phyloP scores from a whole-genome alignment of 2,888 invertebrate species.

The Parnassius apollo region DNA sequence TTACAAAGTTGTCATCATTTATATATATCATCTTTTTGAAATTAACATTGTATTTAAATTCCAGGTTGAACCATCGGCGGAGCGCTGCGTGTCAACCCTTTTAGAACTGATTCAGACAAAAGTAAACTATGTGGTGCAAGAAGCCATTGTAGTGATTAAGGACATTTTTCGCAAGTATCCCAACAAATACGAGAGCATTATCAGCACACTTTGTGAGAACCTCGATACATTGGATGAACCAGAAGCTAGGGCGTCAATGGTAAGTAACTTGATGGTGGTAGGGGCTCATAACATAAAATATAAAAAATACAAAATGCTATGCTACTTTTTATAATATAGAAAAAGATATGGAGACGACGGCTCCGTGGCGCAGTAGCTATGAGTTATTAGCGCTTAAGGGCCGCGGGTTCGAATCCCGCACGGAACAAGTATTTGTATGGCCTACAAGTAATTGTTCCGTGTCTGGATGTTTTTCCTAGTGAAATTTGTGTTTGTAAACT shows the following conservation, averaged over 20 bases:
- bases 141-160: slow-evolving; percentile 99
- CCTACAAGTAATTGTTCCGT: no score
- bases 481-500: no score
- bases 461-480: no score
- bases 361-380: no score
- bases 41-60: not conserved
- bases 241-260: slow-evolving; percentile 99
- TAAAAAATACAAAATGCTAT: not conserved
- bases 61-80: slow-evolving; percentile 95
- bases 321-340: no score
- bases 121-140: slow-evolving; percentile 99
- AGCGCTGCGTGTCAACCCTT: slow-evolving; percentile 98
- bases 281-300: not conserved
- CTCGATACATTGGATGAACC: slow-evolving; percentile 99
- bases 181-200: slow-evolving; percentile 99
- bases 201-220: slow-evolving; percentile 99
- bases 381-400: no score
- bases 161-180: slow-evolving; percentile 99
- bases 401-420: no score
- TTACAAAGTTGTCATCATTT: no score
- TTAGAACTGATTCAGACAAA: slow-evolving; percentile 99
- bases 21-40: no score
- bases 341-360: no score
- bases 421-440: no score
- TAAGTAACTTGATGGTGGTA: slow-evolving; percentile 35